A percentile compares a stretch with the other conserved stretches of the same genome.
Conservation (phyloP, 2,113 vertebrate species). For the Heptranchias perlo region DNA sequence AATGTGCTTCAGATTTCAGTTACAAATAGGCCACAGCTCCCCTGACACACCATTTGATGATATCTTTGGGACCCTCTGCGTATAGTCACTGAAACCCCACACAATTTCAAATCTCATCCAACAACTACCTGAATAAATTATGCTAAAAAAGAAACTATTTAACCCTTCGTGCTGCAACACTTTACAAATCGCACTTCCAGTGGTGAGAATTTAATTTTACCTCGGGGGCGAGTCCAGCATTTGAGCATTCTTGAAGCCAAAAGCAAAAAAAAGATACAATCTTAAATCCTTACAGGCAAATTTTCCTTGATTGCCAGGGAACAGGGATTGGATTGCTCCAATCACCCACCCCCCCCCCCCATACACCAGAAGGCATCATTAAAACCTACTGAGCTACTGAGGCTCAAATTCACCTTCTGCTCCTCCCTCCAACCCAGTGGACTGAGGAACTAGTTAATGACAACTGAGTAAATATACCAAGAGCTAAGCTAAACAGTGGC, state of each 20-base stretch:
- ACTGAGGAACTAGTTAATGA: background rate
- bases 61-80: background rate
- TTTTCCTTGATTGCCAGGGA: background rate
- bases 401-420: background rate
- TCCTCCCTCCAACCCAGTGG: background rate
- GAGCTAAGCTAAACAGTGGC: background rate
- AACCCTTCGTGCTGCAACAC: background rate
- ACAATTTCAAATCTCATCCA: background rate
- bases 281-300: background rate
- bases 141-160: background rate
- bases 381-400: background rate
- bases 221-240: too few species aligned
- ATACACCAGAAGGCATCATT: background rate
- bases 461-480: background rate
- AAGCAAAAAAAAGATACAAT: background rate
- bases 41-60: background rate
- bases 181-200: background rate
- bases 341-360: background rate
- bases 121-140: background rate
- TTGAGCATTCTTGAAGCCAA: background rate
- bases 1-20: slow-evolving; percentile 17
- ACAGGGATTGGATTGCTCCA: background rate
- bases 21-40: slow-evolving; percentile 25
- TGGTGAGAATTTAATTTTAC: background rate
- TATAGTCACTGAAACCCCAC: background rate